A percentile compares a stretch with the other conserved stretches of the same genome.
These are phyloP conservation scores for Nomada lathburiana DNA, from an alignment of 2,888 invertebrate species.

Conservation along the genomic window DNA sequence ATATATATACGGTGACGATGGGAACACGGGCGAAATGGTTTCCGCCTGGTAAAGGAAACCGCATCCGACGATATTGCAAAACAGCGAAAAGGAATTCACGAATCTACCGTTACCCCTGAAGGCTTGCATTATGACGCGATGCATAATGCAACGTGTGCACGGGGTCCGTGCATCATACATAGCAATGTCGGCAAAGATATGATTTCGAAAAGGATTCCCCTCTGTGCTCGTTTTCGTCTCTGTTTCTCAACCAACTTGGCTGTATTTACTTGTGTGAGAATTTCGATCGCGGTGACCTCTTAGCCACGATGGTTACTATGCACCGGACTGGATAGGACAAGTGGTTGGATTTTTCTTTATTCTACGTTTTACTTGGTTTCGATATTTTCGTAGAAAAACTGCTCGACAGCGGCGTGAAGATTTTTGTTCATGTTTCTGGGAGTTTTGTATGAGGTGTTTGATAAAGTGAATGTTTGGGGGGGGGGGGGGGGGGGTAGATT, in stretches of 20 bases:
- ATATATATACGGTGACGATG: slow-evolving; percentile 33
- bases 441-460: background rate
- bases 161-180: slow-evolving; percentile 69
- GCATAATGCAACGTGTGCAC: slow-evolving; percentile 71
- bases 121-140: slow-evolving; percentile 71
- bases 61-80: slow-evolving; percentile 65
- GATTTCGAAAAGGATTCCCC: slow-evolving; percentile 69
- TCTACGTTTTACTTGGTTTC: background rate
- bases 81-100: slow-evolving; percentile 69
- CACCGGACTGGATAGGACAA: background rate
- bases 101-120: slow-evolving; percentile 67
- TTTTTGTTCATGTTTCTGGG: background rate
- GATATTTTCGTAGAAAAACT: background rate
- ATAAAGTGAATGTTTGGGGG: background rate
- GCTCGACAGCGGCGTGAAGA: background rate
- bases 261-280: background rate
- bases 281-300: slow-evolving; percentile 8
- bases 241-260: slow-evolving; percentile 11
- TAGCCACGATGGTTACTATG: slow-evolving; percentile 12
- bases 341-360: background rate
- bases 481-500: background rate
- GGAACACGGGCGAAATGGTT: slow-evolving; percentile 43
- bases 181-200: slow-evolving; percentile 66
- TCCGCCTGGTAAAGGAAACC: slow-evolving; percentile 42
- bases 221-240: slow-evolving; percentile 35